Conservation (phyloP, 2,113 vertebrate species). For the Dermatemys mawii region DNA sequence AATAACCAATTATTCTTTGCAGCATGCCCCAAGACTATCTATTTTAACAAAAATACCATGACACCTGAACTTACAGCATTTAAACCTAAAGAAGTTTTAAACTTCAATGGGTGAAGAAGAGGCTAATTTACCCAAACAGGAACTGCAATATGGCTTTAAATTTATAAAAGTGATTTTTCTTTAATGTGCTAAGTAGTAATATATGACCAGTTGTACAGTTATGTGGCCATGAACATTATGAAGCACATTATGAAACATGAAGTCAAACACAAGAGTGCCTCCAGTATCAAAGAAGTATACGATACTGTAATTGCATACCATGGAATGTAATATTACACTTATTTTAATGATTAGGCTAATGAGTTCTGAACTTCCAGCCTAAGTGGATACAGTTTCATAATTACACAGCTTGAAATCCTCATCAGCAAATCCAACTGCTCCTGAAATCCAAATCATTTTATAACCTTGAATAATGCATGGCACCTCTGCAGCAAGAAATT, state of each 20-base stretch:
- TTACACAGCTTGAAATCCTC: conserved; percentile 86
- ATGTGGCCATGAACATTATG: neutral
- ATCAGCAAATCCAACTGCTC: conserved; percentile 82
- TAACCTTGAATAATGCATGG: conserved; percentile 84
- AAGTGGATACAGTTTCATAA: conserved; percentile 76
- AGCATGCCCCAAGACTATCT: neutral
- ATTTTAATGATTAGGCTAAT: conserved; percentile 80
- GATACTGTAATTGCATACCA: conserved; percentile 54
- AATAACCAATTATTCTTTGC: neutral
- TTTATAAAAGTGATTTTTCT: conserved; percentile 32
- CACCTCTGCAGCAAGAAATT: conserved; percentile 79
- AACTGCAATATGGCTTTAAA: neutral
- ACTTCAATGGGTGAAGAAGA: conserved; percentile 21
- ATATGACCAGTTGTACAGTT: conserved; percentile 42
- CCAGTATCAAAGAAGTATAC: conserved; percentile 35
- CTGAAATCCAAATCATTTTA: conserved; percentile 82
- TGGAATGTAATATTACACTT: conserved; percentile 68
- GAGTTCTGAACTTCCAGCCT: conserved; percentile 83
- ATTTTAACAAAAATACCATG: conserved; percentile 12
- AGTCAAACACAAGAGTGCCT: conserved; percentile 4
- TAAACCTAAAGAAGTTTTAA: neutral
- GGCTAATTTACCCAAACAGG: conserved; percentile 43
- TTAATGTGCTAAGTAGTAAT: conserved; percentile 52
- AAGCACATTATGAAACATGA: conserved; percentile 1
- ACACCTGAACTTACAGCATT: neutral